Evolutionary conservation across 53 echinoderm and acorn worm genomes (phyloP), one percentile per base, ranked within the genome.

Genomic region (Echinarachnius parma): DNA sequence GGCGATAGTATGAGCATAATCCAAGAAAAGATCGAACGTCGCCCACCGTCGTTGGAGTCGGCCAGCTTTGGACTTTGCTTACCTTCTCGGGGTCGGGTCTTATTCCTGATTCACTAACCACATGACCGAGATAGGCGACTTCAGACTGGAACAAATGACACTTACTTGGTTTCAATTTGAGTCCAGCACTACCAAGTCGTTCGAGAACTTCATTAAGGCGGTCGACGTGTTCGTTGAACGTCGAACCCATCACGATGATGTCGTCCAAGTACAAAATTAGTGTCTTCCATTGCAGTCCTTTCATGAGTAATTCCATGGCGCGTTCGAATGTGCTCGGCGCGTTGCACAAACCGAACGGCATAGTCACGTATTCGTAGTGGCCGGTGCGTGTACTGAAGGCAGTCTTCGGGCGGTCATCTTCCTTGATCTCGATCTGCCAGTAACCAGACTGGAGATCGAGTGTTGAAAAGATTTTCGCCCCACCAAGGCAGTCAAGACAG

Each of bases 381-480:
- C 89, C 84, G 57, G 35, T 75, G 16, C 81, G 58, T 30, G 80
- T 84, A 26, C 80, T 54, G 25, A 89, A 81, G 18, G 89, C 81
- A 3, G 77, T 89, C 77, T 89, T 89, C 2, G 58, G 69, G 5
- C 77, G 26, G 44, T 88, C 88, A 33, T 64, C 45, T 18, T 66
- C 59, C 7, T 82, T 82, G 9, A 88, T 33, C 9, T 83, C 79
- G 11, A 82, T 83, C 35, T 87, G 87, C 82, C 87, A 87, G 45
- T 78, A 87, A 4, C 83, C 88, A 7, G 83, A 77, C 48, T 83
- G 79, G n/a, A 88, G 44, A 34, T 88, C 80, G 9, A 88, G 36
- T 3, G 80, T 83, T 30, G 75, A 66, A 48, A 83, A 88, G 25
- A 79, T 48, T 52, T 82, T 79, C 2, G 83, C 83, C 4, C 88